phyloP scores from a whole-genome alignment of 2,113 vertebrate genomes.

The Tupaia chinensis region DNA sequence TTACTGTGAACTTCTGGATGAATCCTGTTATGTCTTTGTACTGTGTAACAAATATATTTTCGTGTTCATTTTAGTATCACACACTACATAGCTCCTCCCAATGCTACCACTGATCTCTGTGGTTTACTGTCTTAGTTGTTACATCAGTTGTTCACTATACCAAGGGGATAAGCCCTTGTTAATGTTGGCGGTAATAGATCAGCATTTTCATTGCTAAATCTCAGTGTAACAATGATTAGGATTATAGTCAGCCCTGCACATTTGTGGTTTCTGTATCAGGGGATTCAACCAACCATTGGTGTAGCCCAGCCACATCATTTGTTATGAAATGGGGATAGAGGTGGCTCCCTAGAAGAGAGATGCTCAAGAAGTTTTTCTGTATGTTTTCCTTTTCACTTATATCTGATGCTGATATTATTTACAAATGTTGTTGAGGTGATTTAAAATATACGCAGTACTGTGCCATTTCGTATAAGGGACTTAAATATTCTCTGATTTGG shows the following conservation, averaged over 20 bases:
- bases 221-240: neutral
- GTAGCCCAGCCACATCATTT: no score
- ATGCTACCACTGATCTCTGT: neutral
- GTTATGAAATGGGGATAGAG: no score
- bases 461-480: no score
- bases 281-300: no score
- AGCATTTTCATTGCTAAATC: slow-evolving; percentile 17
- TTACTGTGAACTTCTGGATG: neutral
- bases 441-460: no score
- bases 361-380: no score
- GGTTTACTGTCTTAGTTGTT: neutral
- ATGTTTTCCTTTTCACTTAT: no score
- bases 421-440: no score
- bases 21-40: slow-evolving; percentile 11
- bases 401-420: no score
- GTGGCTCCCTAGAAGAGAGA: no score
- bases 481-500: no score
- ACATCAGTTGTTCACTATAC: neutral
- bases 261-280: no score
- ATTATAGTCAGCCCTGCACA: neutral
- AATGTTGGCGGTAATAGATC: neutral
- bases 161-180: neutral
- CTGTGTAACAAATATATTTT: neutral
- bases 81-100: neutral
- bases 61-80: neutral